These are phyloP conservation scores for Diabrotica balteata DNA, from an alignment of 2,888 invertebrate species.

Conservation along the genomic window DNA sequence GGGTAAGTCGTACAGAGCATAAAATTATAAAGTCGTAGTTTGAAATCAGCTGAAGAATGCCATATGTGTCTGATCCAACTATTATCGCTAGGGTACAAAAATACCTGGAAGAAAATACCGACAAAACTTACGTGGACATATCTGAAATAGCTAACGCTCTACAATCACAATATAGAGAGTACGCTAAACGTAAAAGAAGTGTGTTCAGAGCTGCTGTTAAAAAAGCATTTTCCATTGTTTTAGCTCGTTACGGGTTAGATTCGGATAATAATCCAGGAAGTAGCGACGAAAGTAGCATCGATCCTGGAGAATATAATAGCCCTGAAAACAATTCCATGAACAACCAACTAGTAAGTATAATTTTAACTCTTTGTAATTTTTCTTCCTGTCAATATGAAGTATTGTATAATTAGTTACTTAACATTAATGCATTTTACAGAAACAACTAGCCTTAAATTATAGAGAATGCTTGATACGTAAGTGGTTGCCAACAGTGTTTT, in stretches of 20 bases:
- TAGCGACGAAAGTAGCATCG: constrained; percentile 30
- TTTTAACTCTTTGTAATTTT: neutral
- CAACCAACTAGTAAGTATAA: constrained; percentile 56
- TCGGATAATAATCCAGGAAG: constrained; percentile 62
- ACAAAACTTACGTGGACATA: constrained; percentile 82
- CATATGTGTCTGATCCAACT: constrained; percentile 59
- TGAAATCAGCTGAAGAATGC: constrained; percentile 35
- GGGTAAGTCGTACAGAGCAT: constrained; percentile 15
- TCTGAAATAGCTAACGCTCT: constrained; percentile 83
- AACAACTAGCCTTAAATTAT: too few species aligned
- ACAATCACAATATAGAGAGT: constrained; percentile 78
- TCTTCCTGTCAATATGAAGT: too few species aligned
- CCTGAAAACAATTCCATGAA: constrained; percentile 49
- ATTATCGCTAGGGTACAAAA: constrained; percentile 63
- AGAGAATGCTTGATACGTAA: too few species aligned
- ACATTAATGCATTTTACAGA: too few species aligned
- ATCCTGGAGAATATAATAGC: constrained; percentile 16
- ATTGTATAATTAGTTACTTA: too few species aligned
- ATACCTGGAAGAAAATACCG: constrained; percentile 82
- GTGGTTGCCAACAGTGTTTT: too few species aligned
- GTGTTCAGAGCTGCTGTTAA: constrained; percentile 83
- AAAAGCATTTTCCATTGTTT: constrained; percentile 76
- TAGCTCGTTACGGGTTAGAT: constrained; percentile 72
- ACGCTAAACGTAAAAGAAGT: constrained; percentile 78
- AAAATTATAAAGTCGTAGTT: constrained; percentile 2